These are phyloP conservation scores for Pasiphila rectangulata DNA, from an alignment of 2,888 invertebrate genomes.

Conservation along the genomic window DNA sequence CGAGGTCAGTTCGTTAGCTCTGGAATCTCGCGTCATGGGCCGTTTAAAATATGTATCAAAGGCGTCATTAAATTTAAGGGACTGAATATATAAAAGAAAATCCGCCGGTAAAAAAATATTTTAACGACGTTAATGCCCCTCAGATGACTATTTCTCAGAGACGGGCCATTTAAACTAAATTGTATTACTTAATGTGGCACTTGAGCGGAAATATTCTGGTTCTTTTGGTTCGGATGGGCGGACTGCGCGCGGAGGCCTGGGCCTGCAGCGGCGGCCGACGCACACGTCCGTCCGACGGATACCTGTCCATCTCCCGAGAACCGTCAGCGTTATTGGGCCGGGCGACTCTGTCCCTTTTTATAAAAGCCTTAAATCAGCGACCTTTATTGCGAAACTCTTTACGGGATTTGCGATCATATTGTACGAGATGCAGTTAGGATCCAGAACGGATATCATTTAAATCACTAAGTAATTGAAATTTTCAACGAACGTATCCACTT, in stretches of 20 bases:
- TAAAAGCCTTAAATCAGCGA: conserved; percentile 7
- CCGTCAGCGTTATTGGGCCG: conserved; percentile 11
- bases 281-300: conserved; percentile 9
- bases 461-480: no score
- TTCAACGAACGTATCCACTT: no score
- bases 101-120: conserved; percentile 1
- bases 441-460: no score
- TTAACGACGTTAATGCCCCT: neutral
- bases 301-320: conserved; percentile 12
- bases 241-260: no score
- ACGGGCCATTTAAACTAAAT: neutral
- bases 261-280: no score
- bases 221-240: no score
- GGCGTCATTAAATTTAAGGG: conserved; percentile 11
- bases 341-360: conserved; percentile 7
- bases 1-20: conserved; percentile 32
- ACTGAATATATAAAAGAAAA: conserved; percentile 9
- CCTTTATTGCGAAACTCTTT: conserved; percentile 17
- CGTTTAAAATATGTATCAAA: conserved; percentile 13
- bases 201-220: no score
- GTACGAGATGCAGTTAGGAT: no score
- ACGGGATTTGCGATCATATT: conserved; percentile 9
- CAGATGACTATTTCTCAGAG: neutral
- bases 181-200: conserved; percentile 3
- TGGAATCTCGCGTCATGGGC: conserved; percentile 10